phyloP scores from a whole-genome alignment of 2,888 invertebrate genomes.

The Tetheella fluctuosa region DNA sequence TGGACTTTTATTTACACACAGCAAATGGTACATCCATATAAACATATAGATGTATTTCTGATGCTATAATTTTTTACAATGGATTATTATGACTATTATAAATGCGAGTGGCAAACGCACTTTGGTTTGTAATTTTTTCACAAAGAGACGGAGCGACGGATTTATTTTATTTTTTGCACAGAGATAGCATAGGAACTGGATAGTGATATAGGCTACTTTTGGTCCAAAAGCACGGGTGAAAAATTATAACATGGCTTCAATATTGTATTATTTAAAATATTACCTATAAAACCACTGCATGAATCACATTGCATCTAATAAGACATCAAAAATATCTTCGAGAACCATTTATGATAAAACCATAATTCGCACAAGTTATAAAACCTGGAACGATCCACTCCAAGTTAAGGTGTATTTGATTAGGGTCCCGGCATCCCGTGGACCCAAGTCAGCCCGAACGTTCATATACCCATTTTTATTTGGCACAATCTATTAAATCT shows the following conservation, averaged over 20 bases:
- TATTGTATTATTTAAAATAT: too few relatives aligned
- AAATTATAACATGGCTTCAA: too few relatives aligned
- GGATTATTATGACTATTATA: too few relatives aligned
- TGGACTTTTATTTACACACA: background rate
- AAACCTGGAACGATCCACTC: conserved; percentile 52
- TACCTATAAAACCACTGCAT: background rate
- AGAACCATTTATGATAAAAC: conserved; percentile 60
- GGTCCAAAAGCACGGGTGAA: too few relatives aligned
- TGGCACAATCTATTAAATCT: conserved; percentile 67
- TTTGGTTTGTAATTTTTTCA: too few relatives aligned
- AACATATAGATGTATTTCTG: too few relatives aligned
- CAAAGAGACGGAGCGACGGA: too few relatives aligned
- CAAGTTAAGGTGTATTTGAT: conserved; percentile 76
- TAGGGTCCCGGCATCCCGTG: conserved; percentile 57
- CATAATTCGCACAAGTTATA: conserved; percentile 61
- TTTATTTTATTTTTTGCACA: too few relatives aligned
- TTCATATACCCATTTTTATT: conserved; percentile 70
- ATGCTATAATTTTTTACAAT: too few relatives aligned
- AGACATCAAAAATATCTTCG: conserved; percentile 42
- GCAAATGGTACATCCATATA: background rate
- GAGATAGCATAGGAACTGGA: too few relatives aligned
- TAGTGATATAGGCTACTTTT: too few relatives aligned
- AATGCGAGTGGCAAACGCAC: too few relatives aligned
- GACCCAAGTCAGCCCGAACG: conserved; percentile 40
- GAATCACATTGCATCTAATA: conserved; percentile 16